phyloP scores from a whole-genome alignment of 2,113 vertebrate genomes.

The Cryptomyrus ogoouensis region DNA sequence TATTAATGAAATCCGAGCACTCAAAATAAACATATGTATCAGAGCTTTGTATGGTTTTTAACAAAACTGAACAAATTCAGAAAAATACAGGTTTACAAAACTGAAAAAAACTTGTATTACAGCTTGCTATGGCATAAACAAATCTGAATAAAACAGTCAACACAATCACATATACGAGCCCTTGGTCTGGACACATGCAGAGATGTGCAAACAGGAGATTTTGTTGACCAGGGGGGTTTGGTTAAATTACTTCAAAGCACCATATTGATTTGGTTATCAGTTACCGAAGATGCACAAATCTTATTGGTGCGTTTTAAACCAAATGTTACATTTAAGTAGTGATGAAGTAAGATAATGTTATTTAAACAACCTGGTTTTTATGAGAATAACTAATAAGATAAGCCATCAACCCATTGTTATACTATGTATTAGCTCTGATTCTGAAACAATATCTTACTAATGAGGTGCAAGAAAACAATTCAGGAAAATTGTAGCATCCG shows the following conservation, averaged over 20 bases:
- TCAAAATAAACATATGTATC: background rate
- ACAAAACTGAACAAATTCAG: background rate
- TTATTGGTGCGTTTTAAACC: background rate
- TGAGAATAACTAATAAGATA: background rate
- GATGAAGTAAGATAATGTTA: background rate
- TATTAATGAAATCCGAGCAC: background rate
- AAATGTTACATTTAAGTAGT: background rate
- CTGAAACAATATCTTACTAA: background rate
- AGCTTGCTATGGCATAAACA: background rate
- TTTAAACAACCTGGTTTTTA: background rate
- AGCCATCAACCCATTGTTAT: too few species aligned
- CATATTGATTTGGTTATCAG: background rate
- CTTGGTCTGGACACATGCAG: background rate
- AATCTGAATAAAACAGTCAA: background rate
- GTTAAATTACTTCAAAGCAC: background rate
- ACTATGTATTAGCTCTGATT: background rate
- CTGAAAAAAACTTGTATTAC: background rate
- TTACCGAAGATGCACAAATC: background rate
- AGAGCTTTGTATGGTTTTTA: background rate
- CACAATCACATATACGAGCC: background rate
- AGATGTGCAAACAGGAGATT: background rate
- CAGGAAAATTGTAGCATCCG: background rate
- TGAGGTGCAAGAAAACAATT: background rate
- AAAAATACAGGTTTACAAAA: background rate
- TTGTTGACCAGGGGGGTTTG: background rate